Percentiles rank a stretch among this genome's conserved stretches.
Conservation (phyloP, 2,888 invertebrate species). For the Drosophila ezoana region DNA sequence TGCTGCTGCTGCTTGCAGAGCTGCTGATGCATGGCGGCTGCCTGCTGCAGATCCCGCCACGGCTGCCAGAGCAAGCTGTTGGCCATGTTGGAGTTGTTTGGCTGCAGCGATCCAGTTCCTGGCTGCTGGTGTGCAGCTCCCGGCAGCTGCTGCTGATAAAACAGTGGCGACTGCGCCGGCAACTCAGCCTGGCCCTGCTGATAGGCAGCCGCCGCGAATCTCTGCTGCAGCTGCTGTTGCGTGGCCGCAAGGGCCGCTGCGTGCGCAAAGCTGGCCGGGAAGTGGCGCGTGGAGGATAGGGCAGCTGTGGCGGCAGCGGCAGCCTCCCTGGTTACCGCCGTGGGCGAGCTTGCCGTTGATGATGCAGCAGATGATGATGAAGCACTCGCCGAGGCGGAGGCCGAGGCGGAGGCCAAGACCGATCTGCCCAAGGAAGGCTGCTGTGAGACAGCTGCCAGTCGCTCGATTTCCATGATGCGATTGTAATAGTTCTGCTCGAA, state of each 20-base stretch:
- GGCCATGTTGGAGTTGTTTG: constrained; percentile 79
- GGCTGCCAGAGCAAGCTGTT: constrained; percentile 84
- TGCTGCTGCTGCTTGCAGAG: constrained; percentile 82
- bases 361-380: constrained; percentile 64
- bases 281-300: constrained; percentile 24
- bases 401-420: constrained; percentile 15
- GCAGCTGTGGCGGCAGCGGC: constrained; percentile 15
- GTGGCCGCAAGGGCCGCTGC: constrained; percentile 61
- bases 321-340: constrained; percentile 43
- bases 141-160: constrained; percentile 53
- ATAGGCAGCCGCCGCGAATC: constrained; percentile 38
- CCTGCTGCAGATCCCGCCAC: constrained; percentile 83
- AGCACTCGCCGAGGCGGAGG: constrained; percentile 41
- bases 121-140: constrained; percentile 46
- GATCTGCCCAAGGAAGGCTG: constrained; percentile 28
- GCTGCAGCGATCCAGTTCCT: constrained; percentile 33
- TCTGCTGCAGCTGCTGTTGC: constrained; percentile 57
- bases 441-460: constrained; percentile 58
- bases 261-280: constrained; percentile 36
- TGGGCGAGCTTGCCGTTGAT: constrained; percentile 72
- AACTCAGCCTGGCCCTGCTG: constrained; percentile 46
- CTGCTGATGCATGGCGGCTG: constrained; percentile 82
- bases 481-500: constrained; percentile 82
- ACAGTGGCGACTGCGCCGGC: constrained; percentile 47
- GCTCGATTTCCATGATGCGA: constrained; percentile 80